phyloP scores from a whole-genome alignment of 2,113 vertebrate species.

The Xiphias gladius region DNA sequence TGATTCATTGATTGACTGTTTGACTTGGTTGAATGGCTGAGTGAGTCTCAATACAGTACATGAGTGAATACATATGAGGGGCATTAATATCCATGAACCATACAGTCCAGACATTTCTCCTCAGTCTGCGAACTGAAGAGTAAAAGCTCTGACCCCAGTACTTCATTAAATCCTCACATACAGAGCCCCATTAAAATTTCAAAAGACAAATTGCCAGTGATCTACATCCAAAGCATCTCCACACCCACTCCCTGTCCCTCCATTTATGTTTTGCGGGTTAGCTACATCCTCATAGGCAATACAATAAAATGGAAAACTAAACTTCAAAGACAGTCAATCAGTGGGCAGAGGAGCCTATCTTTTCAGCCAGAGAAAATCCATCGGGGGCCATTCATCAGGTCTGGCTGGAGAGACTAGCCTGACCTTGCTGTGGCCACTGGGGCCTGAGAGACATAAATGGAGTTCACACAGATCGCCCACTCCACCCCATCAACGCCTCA shows the following conservation, averaged over 20 bases:
- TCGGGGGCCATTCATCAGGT: slow-evolving; percentile 38
- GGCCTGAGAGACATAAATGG: slow-evolving; percentile 31
- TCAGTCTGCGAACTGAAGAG: neutral
- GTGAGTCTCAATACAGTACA: slow-evolving; percentile 20
- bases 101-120: neutral
- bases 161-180: slow-evolving; percentile 39
- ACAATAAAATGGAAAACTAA: slow-evolving; percentile 48
- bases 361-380: slow-evolving; percentile 54
- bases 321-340: slow-evolving; percentile 65
- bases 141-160: slow-evolving; percentile 16
- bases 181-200: slow-evolving; percentile 30
- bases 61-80: neutral
- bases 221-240: slow-evolving; percentile 37
- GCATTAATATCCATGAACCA: slow-evolving; percentile 14
- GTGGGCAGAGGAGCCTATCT: slow-evolving; percentile 29
- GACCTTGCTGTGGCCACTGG: slow-evolving; percentile 44
- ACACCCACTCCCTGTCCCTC: slow-evolving; percentile 9
- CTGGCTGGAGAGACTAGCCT: slow-evolving; percentile 29
- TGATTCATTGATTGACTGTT: slow-evolving; percentile 8
- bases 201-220: slow-evolving; percentile 30
- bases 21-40: neutral
- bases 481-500: slow-evolving; percentile 18
- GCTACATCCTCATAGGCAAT: slow-evolving; percentile 51
- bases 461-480: slow-evolving; percentile 18
- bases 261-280: slow-evolving; percentile 18